These are phyloP conservation scores for Drosophila nebulosa DNA, from an alignment of 1,140 invertebrate species.

Conservation along the genomic window DNA sequence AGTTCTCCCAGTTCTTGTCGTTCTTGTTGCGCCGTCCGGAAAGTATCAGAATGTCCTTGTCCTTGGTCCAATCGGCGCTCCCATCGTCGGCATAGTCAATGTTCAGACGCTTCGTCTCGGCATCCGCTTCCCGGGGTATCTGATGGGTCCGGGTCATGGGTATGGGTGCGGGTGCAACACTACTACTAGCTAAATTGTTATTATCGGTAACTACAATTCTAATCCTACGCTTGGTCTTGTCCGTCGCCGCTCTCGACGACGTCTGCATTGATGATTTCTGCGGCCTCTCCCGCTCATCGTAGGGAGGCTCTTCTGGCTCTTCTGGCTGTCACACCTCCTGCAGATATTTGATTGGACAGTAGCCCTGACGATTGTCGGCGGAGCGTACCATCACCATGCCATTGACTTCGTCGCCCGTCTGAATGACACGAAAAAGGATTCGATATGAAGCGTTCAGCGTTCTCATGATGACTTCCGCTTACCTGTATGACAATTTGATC, in stretches of 20 bases:
- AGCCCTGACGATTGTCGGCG: conserved; percentile 90
- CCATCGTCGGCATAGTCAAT: conserved; percentile 68
- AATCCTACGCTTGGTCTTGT: conserved; percentile 81
- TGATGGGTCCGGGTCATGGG: conserved; percentile 19
- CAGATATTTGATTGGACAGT: conserved; percentile 91
- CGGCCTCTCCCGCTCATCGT: conserved; percentile 63
- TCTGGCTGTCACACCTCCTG: conserved; percentile 90
- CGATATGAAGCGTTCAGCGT: no score
- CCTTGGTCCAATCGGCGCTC: conserved; percentile 56
- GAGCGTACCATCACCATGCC: conserved; percentile 96
- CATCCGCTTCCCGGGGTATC: conserved; percentile 21
- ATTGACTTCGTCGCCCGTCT: conserved; percentile 93
- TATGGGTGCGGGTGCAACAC: conserved; percentile 28
- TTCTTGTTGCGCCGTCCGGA: conserved; percentile 74
- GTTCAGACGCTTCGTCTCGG: conserved; percentile 67
- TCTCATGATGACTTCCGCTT: not conserved
- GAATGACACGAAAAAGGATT: not conserved
- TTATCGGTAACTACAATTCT: conserved; percentile 78
- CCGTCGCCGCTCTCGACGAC: conserved; percentile 50
- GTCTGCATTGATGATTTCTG: conserved; percentile 71
- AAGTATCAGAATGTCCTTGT: conserved; percentile 48
- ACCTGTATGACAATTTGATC: conserved; percentile 89
- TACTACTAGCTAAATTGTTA: conserved; percentile 58
- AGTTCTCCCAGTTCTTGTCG: conserved; percentile 81
- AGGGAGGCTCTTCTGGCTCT: conserved; percentile 80